Conservation (phyloP, 2,113 vertebrate species). For the Apaloderma vittatum region DNA sequence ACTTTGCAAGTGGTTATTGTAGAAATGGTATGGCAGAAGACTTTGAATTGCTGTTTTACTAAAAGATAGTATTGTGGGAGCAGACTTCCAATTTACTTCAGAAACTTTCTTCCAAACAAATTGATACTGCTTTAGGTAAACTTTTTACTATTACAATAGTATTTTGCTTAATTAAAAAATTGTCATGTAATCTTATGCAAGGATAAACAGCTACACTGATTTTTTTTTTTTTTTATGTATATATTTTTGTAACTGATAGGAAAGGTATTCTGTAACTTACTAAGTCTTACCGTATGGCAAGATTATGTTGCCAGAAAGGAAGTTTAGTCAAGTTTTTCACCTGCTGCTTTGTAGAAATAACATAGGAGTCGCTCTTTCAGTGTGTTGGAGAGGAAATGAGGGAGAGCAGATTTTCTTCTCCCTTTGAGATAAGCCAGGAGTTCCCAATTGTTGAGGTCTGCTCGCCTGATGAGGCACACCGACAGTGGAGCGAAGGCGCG, state of each 20-base stretch:
- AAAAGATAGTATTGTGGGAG: neutral
- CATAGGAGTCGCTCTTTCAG: neutral
- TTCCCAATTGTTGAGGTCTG: neutral
- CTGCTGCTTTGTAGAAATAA: slow-evolving; percentile 34
- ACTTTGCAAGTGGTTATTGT: neutral
- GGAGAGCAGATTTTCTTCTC: slow-evolving; percentile 4
- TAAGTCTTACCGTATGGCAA: neutral
- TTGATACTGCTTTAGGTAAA: neutral
- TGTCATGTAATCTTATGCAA: neutral
- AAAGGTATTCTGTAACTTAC: neutral
- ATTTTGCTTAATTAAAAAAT: neutral
- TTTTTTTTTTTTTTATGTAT: neutral
- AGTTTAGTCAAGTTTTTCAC: slow-evolving; percentile 28
- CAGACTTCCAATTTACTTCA: neutral
- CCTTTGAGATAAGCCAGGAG: neutral
- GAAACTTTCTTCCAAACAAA: neutral
- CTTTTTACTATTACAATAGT: neutral
- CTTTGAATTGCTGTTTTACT: neutral
- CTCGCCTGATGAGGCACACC: neutral
- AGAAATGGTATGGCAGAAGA: neutral
- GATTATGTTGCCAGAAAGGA: slow-evolving; percentile 5
- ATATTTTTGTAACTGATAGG: neutral
- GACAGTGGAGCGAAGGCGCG: neutral
- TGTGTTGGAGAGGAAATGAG: neutral
- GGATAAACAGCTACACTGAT: neutral